A percentile compares a stretch with the other conserved stretches of the same genome.
Conservation (phyloP, 2,113 vertebrate genomes). For the Hirundichthys speculiger region DNA sequence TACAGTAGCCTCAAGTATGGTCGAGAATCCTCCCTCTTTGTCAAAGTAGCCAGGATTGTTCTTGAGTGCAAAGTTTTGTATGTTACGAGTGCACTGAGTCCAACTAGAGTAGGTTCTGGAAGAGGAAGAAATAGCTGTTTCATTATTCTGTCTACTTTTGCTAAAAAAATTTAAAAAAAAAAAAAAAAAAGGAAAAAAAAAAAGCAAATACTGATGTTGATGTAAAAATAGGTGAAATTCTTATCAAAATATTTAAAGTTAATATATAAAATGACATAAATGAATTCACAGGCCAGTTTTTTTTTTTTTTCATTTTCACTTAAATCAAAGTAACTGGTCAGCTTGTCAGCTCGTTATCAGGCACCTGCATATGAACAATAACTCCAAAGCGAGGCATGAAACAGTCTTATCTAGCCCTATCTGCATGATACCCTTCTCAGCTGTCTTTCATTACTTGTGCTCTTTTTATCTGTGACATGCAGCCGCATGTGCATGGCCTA, state of each 20-base stretch:
- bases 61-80: too few relatives aligned
- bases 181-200: too few relatives aligned
- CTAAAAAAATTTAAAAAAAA: too few relatives aligned
- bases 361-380: conserved; percentile 15
- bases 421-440: conserved; percentile 12
- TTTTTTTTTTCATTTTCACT: conserved; percentile 1
- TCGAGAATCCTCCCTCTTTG: too few relatives aligned
- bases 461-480: conserved; percentile 44
- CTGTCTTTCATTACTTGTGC: conserved; percentile 24
- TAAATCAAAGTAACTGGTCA: conserved; percentile 18
- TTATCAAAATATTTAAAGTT: conserved; percentile 10
- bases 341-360: conserved; percentile 10
- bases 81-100: not conserved
- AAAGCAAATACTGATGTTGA: too few relatives aligned
- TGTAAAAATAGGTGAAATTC: too few relatives aligned
- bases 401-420: conserved; percentile 29
- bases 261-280: not conserved
- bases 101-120: not conserved
- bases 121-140: not conserved
- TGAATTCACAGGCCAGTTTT: not conserved
- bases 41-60: too few relatives aligned
- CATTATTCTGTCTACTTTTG: too few relatives aligned
- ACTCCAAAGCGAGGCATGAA: conserved; percentile 14
- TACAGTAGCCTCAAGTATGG: too few relatives aligned
- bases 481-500: conserved; percentile 24